These are phyloP conservation scores for Tethya wilhelma DNA, from an alignment of 37 sponge, comb jelly and placozoan species.

Conservation along the genomic window DNA sequence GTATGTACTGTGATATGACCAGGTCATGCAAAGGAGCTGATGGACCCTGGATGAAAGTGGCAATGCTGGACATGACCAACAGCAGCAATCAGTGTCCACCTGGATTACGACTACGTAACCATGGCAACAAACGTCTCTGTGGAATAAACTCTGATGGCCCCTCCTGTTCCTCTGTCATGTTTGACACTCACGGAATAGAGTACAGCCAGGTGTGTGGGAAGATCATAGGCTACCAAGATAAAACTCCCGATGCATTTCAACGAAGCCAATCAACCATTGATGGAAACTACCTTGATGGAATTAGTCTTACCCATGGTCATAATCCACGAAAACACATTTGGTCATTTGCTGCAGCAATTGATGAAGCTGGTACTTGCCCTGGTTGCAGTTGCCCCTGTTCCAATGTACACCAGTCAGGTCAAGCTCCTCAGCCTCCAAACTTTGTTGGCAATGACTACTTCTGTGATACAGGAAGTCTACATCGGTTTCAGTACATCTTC, in stretches of 20 bases:
- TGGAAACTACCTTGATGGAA: slow-evolving; percentile 19
- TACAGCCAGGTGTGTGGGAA: slow-evolving; percentile 66
- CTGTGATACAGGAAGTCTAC: slow-evolving; percentile 10
- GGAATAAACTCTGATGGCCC: background rate
- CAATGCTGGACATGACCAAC: background rate
- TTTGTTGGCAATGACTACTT: slow-evolving; percentile 36
- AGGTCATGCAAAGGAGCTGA: background rate
- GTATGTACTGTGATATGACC: slow-evolving; percentile 16
- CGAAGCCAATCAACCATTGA: background rate
- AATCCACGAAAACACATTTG: slow-evolving; percentile 31
- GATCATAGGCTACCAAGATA: slow-evolving; percentile 43
- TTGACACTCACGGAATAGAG: too few species aligned
- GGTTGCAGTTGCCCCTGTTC: background rate
- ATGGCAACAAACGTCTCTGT: too few species aligned
- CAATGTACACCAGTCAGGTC: background rate
- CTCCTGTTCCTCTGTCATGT: too few species aligned
- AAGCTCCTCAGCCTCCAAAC: too few species aligned
- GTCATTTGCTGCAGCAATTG: slow-evolving; percentile 18
- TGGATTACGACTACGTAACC: too few species aligned
- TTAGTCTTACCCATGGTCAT: slow-evolving; percentile 33
- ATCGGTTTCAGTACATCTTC: background rate
- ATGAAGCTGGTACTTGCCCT: background rate
- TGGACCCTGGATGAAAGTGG: slow-evolving; percentile 17
- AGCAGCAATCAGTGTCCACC: background rate
- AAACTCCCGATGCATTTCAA: slow-evolving; percentile 20